Conservation (phyloP, 2,797 vertebrate species). For the Phrynocephalus guinanensis region DNA sequence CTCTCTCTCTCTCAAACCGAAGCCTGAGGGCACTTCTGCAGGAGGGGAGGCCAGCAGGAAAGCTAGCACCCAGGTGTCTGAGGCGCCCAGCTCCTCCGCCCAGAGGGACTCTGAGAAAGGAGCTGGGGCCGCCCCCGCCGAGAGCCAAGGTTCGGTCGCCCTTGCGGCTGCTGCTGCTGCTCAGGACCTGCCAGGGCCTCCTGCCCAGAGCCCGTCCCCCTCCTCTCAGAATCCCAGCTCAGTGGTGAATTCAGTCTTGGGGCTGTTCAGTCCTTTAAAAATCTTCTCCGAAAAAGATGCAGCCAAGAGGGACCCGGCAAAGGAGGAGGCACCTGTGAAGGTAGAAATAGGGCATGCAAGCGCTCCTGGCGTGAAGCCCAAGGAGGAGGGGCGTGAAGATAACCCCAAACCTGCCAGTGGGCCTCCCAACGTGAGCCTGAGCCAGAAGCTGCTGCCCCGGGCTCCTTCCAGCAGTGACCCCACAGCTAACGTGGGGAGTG, state of each 20-base stretch:
- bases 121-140: background rate
- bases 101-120: constrained; percentile 64
- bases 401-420: background rate
- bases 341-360: constrained; percentile 31
- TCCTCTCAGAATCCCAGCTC: constrained; percentile 70
- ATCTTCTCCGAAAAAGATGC: constrained; percentile 79
- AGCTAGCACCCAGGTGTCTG: constrained; percentile 75
- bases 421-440: constrained; percentile 32
- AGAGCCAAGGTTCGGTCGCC: too few species aligned
- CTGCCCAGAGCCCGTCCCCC: background rate
- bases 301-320: constrained; percentile 60
- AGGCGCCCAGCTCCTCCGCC: constrained; percentile 70
- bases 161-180: background rate
- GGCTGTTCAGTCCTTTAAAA: constrained; percentile 85
- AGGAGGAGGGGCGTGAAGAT: background rate
- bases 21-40: constrained; percentile 73
- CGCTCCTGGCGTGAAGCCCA: constrained; percentile 46
- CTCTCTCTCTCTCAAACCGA: constrained; percentile 80
- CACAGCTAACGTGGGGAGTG: constrained; percentile 17
- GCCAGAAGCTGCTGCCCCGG: too few species aligned
- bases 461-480: constrained; percentile 5
- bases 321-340: constrained; percentile 33
- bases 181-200: constrained; percentile 45
- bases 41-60: constrained; percentile 74
- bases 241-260: constrained; percentile 81